phyloP scores from a whole-genome alignment of 64 coral and sea anemone species.

The Acropora yongei region DNA sequence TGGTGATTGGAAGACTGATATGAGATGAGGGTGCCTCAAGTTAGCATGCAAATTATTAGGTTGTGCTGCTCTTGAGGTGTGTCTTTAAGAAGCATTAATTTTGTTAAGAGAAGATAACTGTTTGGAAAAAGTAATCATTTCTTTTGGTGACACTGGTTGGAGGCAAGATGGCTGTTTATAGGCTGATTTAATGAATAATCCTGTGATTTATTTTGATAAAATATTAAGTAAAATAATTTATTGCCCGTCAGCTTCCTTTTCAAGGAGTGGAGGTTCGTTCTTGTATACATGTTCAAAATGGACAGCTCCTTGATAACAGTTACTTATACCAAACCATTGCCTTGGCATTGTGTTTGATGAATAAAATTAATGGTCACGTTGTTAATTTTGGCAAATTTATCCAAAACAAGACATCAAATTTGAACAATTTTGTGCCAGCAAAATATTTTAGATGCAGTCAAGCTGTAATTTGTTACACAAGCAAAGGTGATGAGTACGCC shows the following conservation, averaged over 20 bases:
- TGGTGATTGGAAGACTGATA: not conserved
- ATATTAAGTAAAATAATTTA: slow-evolving; percentile 12
- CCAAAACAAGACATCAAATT: too few relatives aligned
- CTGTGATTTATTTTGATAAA: not conserved
- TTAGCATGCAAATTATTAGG: not conserved
- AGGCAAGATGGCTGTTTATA: not conserved
- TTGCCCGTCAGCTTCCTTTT: not conserved
- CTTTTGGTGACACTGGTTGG: not conserved
- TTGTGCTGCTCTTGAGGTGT: not conserved
- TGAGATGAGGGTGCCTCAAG: not conserved
- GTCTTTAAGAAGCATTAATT: not conserved
- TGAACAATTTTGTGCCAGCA: too few relatives aligned
- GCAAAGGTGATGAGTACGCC: too few relatives aligned
- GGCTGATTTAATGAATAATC: not conserved
- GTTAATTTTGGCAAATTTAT: too few relatives aligned
- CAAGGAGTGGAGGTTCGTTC: not conserved
- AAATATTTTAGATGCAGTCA: too few relatives aligned
- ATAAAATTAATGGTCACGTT: too few relatives aligned
- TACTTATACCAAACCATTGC: too few relatives aligned
- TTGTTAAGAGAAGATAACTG: not conserved
- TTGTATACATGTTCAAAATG: not conserved
- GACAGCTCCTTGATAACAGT: not conserved
- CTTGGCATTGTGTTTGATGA: too few relatives aligned
- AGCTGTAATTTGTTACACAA: too few relatives aligned
- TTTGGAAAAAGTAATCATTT: too few relatives aligned